Evolutionary conservation across 1,140 invertebrate species (phyloP), one percentile per base, ranked within the genome.

Genomic region (Hycleus phaleratus): DNA sequence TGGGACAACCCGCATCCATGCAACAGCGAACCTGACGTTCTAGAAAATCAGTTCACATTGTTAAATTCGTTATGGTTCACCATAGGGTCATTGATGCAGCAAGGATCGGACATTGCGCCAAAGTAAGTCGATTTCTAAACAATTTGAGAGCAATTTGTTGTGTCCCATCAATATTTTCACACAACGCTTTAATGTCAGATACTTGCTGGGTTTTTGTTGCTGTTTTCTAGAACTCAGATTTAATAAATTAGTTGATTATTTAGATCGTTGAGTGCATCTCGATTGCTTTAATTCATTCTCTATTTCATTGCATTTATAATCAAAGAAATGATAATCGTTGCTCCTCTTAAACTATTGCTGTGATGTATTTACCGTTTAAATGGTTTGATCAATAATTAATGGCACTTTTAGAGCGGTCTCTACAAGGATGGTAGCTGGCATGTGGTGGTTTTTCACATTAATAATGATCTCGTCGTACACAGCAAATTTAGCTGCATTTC

Each of bases 391-490:
- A 46, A 24, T 54, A 50, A 56, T 60, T 50, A 6, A 26, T 32
- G 32, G 7, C 38, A 26, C 40, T 75, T 77, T 46, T 70, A 91
- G 89, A 75, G 89, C 88, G 48, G 82, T 90, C 7, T 91, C 88
- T 3, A 95, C 92, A 0, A 78, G 93, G 58, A 90, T 95, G 83
- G 90, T 95, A 3, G 91, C 91, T 7, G 81, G 81, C 42, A 94
- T 93, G 80, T 97, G 94, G 94, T 97, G 93, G 93, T 95, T 97
- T 75, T 97, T 97, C 76, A 97, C 93, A 0, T 78, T 98, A 11
- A 97, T 98, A 65, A 96, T 98, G 86, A 97, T 98, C 68, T 97
- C 94, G 10, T 97, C 94, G 1, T 98, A 98, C 76, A 98, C 95
- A 25, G 95, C 95, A 38, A 97, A 98, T 75, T 79, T 98, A 65